Base-by-base conservation (phyloP, 2,888 invertebrate species). In the Patella caerulea region DNA sequence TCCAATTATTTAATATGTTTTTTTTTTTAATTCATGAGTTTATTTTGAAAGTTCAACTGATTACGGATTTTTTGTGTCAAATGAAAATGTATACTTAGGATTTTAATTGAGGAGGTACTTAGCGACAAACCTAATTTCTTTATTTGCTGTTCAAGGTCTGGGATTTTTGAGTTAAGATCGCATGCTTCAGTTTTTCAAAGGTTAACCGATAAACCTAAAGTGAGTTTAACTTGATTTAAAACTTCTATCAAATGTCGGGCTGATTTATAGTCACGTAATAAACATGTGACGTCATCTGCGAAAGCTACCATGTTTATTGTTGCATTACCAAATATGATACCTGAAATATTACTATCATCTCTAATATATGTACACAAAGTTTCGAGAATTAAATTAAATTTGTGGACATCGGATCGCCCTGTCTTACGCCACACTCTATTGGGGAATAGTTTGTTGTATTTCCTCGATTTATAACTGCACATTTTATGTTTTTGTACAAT, bases 171-270 rank as follows among this genome's bases (percentile, higher is more conserved):
- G 24, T 65, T 65, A 19, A 65, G 65, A 65, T 65, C 24, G 24
- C 19, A 65, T 65, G 65, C 65, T 65, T 65, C n/a, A n/a, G 65
- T 65, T 65, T 65, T 65, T 65, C 2, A 19, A n/a, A 65, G 19
- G 24, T 65, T 65, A 12, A 65, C 24, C 24, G 65, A 65, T 19
- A 65, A 14, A 19, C 65, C 65, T 19, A 24, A 65, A 65, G 24
- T 65, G 11, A 65, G 24, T 4, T 65, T 19, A 65, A 65, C 19
- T 65, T 65, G 65, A 19, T 65, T 65, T 24, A 65, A 19, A 19
- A 65, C 65, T 19, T 65, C 19, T 65, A 65, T n/a, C 19, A 65
- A 14, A 65, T 65, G 65, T 24, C 65, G n/a, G 4, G 65, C 19
- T n/a, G 19, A 19, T 65, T 65, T 65, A 65, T 19, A 65, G 24